A percentile compares a stretch with the other conserved stretches of the same genome.
Conservation (phyloP, 1,140 invertebrate species). For the Antheraea mylitta region DNA sequence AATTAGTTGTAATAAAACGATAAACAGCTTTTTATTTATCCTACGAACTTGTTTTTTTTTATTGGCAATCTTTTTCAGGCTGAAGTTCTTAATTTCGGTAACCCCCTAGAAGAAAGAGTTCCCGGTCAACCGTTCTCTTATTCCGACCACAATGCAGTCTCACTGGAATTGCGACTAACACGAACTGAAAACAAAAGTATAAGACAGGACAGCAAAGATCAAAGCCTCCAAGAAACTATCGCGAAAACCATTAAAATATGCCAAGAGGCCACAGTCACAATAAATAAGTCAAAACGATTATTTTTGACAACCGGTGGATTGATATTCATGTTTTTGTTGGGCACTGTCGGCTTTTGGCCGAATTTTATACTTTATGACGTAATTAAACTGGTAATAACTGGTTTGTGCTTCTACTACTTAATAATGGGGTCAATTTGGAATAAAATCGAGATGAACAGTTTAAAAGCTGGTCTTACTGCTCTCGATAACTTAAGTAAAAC, state of each 20-base stretch:
- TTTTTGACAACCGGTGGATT: constrained; percentile 79
- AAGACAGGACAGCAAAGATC: constrained; percentile 28
- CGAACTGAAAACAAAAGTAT: constrained; percentile 29
- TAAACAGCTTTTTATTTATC: too few species aligned
- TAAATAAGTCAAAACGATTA: constrained; percentile 80
- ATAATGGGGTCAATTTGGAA: constrained; percentile 91
- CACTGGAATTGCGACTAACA: constrained; percentile 78
- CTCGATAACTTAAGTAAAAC: constrained; percentile 53
- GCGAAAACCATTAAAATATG: constrained; percentile 82
- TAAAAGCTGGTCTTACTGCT: constrained; percentile 82
- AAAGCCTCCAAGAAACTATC: constrained; percentile 69
- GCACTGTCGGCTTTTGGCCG: constrained; percentile 70
- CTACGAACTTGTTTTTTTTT: too few species aligned
- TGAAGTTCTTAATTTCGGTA: constrained; percentile 81
- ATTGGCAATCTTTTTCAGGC: constrained; percentile 65
- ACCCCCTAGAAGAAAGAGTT: constrained; percentile 87
- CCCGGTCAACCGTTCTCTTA: constrained; percentile 87
- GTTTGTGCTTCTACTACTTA: constrained; percentile 83
- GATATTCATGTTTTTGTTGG: constrained; percentile 72
- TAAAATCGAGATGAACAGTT: constrained; percentile 86
- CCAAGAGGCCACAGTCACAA: constrained; percentile 77
- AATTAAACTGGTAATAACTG: constrained; percentile 81
- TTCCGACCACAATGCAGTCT: constrained; percentile 96
- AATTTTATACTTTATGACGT: constrained; percentile 55
- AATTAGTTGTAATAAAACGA: too few species aligned